phyloP scores from a whole-genome alignment of 2,797 vertebrate species.

The Crax fasciolata region DNA sequence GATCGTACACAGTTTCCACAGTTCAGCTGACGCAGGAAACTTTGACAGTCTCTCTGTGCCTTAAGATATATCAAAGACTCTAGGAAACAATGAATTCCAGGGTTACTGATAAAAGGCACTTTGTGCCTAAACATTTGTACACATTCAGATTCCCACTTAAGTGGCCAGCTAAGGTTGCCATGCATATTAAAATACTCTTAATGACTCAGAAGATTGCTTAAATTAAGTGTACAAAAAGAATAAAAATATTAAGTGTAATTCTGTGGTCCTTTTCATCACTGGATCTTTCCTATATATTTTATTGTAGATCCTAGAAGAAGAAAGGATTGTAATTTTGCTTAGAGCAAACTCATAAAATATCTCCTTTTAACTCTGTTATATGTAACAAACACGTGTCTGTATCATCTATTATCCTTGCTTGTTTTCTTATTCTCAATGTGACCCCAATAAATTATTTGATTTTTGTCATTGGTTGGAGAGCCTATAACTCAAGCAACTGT shows the following conservation, averaged over 20 bases:
- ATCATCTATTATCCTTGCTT: not conserved
- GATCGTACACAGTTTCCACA: not conserved
- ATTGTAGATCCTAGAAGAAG: not conserved
- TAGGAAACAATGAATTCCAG: not conserved
- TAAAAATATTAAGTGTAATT: not conserved
- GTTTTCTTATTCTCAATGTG: not conserved
- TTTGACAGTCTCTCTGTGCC: not conserved
- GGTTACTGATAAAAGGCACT: not conserved
- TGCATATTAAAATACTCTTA: not conserved
- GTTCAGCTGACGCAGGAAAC: not conserved
- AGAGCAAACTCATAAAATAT: not conserved
- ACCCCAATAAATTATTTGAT: not conserved
- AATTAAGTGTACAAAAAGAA: not conserved
- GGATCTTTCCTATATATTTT: not conserved
- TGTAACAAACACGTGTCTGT: accelerated
- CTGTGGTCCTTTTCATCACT: not conserved
- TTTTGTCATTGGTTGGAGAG: not conserved
- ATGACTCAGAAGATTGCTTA: not conserved
- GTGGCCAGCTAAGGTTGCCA: not conserved
- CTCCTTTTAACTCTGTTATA: not conserved
- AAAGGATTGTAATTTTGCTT: not conserved
- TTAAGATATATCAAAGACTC: not conserved
- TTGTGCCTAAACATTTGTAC: not conserved
- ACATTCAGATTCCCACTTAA: not conserved
- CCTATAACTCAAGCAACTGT: not conserved